Conservation (phyloP, 2,797 vertebrate species). For the Uromys caudimaculatus region DNA sequence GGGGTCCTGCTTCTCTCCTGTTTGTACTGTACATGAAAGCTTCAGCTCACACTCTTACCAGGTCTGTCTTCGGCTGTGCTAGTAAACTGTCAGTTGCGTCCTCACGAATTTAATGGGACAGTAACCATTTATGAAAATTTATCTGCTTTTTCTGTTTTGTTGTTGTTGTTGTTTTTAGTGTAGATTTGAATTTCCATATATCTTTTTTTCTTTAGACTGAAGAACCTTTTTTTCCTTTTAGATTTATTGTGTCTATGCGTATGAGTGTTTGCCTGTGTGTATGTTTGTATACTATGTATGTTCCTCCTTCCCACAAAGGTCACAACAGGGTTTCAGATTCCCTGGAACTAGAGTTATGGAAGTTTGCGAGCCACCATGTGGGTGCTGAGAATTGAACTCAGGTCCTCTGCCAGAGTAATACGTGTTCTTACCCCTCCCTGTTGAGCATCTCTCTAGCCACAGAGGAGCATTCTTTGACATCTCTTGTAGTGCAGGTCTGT, state of each 20-base stretch:
- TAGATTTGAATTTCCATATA: slow-evolving; percentile 7
- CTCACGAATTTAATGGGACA: slow-evolving; percentile 5
- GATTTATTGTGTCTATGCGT: background rate
- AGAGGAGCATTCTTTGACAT: background rate
- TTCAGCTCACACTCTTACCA: background rate
- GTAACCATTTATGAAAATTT: slow-evolving; percentile 15
- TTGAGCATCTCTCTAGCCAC: background rate
- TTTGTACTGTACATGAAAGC: background rate
- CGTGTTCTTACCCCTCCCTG: background rate
- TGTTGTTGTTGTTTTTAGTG: background rate
- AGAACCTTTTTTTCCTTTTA: background rate
- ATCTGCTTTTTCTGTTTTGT: background rate
- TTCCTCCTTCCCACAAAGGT: background rate
- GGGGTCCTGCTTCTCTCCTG: background rate
- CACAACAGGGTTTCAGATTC: background rate
- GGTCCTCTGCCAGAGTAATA: background rate
- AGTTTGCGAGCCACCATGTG: background rate
- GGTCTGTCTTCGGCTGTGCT: background rate
- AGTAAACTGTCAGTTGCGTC: background rate
- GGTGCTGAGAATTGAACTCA: background rate
- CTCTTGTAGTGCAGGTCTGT: background rate
- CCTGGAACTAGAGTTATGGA: background rate
- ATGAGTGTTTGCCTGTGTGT: background rate
- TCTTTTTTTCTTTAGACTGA: background rate
- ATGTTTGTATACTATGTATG: background rate